Percentiles rank a stretch among this genome's conserved stretches.
phyloP scores from a whole-genome alignment of 1,140 invertebrate species.

The Orius insidiosus region DNA sequence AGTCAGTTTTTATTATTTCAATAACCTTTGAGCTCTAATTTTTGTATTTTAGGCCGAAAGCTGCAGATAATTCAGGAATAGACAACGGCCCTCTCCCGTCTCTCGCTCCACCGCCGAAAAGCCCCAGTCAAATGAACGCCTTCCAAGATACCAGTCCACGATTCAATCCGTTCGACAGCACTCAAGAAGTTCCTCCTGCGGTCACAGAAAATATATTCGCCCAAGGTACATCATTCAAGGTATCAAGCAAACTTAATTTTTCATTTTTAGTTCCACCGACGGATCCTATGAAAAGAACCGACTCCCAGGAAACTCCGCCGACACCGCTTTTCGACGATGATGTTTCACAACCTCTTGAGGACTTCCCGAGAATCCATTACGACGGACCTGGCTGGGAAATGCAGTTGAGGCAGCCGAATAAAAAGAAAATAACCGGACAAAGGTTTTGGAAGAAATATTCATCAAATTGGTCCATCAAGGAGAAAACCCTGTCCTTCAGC shows the following conservation, averaged over 20 bases:
- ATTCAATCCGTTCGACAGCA: slow-evolving; percentile 67
- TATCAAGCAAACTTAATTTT: background rate
- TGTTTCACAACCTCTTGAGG: slow-evolving; percentile 77
- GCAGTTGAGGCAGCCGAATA: slow-evolving; percentile 86
- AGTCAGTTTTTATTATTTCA: slow-evolving; percentile 29
- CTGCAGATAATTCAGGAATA: slow-evolving; percentile 2
- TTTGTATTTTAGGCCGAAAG: slow-evolving; percentile 17
- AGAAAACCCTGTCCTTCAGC: slow-evolving; percentile 68
- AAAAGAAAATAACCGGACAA: slow-evolving; percentile 95
- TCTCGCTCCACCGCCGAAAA: slow-evolving; percentile 16
- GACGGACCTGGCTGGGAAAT: slow-evolving; percentile 88
- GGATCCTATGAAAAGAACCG: slow-evolving; percentile 27
- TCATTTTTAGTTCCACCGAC: background rate
- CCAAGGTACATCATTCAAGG: slow-evolving; percentile 16
- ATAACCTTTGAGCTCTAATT: background rate
- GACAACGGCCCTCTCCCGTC: slow-evolving; percentile 5
- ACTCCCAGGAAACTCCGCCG: slow-evolving; percentile 64
- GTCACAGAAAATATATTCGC: slow-evolving; percentile 21
- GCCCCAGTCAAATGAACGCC: slow-evolving; percentile 16
- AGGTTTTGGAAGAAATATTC: slow-evolving; percentile 93
- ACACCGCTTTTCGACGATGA: slow-evolving; percentile 92
- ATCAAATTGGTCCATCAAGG: slow-evolving; percentile 60
- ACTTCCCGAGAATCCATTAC: slow-evolving; percentile 69
- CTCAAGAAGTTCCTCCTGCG: slow-evolving; percentile 31
- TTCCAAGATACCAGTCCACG: slow-evolving; percentile 36